Conservation (phyloP, 2,113 vertebrate genomes). For the Mirounga angustirostris region DNA sequence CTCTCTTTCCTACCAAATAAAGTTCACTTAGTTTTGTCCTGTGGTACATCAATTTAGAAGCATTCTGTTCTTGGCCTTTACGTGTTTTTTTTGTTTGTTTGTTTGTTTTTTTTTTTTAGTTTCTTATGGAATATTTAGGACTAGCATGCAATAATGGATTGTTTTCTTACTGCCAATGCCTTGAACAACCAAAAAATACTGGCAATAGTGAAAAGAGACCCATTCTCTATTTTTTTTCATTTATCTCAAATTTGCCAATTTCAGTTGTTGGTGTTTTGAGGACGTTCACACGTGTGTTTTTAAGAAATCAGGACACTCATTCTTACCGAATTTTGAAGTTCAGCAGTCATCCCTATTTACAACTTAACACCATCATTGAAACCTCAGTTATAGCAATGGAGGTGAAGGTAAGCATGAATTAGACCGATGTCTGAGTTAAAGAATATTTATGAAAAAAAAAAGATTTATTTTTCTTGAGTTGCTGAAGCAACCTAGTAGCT, state of each 20-base stretch:
- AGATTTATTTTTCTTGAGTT: constrained; percentile 70
- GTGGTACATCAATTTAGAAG: not conserved
- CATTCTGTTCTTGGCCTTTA: not conserved
- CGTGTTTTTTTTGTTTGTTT: too few relatives aligned
- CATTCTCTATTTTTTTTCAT: not conserved
- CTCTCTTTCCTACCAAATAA: not conserved
- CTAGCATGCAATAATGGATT: not conserved
- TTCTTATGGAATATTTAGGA: not conserved
- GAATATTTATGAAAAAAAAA: constrained; percentile 45
- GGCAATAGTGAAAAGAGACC: not conserved
- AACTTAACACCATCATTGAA: not conserved
- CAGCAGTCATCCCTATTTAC: not conserved
- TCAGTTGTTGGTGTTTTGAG: constrained; percentile 34
- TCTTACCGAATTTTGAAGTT: constrained; percentile 9
- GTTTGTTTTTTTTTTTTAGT: not conserved
- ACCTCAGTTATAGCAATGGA: not conserved
- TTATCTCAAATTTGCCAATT: not conserved
- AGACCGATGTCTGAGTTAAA: constrained; percentile 6
- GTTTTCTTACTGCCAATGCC: not conserved
- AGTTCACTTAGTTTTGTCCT: not conserved
- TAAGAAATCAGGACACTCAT: not conserved
- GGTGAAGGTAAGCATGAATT: constrained; percentile 36
- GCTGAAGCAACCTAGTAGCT: constrained; percentile 67
- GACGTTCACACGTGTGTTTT: not conserved
- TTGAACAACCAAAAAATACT: constrained; percentile 38